Percentiles rank a stretch among this genome's conserved stretches.
These are phyloP conservation scores for Sorex maritimensis DNA, from an alignment of 2,797 vertebrate genomes.

Conservation along the genomic window DNA sequence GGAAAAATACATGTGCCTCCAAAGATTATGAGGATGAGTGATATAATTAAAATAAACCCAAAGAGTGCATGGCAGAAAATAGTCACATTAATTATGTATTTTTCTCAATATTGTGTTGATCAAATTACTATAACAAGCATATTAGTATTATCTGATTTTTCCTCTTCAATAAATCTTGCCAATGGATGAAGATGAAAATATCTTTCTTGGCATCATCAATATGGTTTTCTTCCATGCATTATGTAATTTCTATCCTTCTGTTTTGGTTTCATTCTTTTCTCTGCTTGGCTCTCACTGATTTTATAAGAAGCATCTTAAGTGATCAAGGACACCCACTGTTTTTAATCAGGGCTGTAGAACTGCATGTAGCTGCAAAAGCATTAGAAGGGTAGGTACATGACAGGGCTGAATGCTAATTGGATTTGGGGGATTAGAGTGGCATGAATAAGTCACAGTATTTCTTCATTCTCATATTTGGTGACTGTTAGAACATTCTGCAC, in stretches of 20 bases:
- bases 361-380: conserved; percentile 43
- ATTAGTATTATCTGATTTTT: not conserved
- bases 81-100: not conserved
- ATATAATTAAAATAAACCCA: not conserved
- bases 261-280: conserved; percentile 35
- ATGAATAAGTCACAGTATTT: not conserved
- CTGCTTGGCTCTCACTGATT: conserved; percentile 24
- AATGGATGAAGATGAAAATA: not conserved
- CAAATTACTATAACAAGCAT: not conserved
- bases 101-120: not conserved
- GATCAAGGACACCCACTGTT: conserved; percentile 69
- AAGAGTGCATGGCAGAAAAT: not conserved
- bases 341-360: conserved; percentile 71
- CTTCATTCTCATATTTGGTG: conserved; percentile 59
- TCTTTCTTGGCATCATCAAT: not conserved
- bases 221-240: conserved; percentile 20
- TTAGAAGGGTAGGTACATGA: conserved; percentile 35
- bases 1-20: not conserved
- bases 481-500: conserved; percentile 36
- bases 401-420: conserved; percentile 63
- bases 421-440: conserved; percentile 43
- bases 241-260: not conserved
- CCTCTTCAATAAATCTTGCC: not conserved
- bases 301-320: conserved; percentile 56
- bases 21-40: not conserved